phyloP scores from a whole-genome alignment of 2,797 vertebrate genomes.

The Knipowitschia caucasica region DNA sequence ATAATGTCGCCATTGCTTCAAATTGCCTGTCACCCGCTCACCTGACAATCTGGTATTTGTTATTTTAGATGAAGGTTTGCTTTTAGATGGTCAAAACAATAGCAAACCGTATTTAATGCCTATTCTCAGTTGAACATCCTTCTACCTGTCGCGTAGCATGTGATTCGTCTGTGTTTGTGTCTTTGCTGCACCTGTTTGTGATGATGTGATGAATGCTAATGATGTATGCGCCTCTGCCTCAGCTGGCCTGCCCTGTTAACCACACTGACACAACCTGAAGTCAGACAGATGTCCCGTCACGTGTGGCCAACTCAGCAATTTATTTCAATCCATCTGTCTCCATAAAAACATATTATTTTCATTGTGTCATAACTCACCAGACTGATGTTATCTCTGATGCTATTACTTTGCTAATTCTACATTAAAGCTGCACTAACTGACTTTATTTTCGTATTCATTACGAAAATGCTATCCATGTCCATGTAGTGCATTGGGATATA shows the following conservation, averaged over 20 bases:
- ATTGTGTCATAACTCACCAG: background rate
- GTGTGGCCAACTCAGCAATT: slow-evolving; percentile 30
- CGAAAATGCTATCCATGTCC: too few relatives aligned
- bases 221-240: slow-evolving; percentile 27
- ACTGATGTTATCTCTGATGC: background rate
- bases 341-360: background rate
- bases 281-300: slow-evolving; percentile 45
- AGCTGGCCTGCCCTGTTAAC: slow-evolving; percentile 43
- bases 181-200: slow-evolving; percentile 13
- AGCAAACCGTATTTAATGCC: background rate
- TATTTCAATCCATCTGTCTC: slow-evolving; percentile 20
- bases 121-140: slow-evolving; percentile 27
- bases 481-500: too few relatives aligned
- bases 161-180: slow-evolving; percentile 16
- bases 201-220: slow-evolving; percentile 47
- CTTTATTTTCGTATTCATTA: too few relatives aligned
- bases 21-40: too few relatives aligned
- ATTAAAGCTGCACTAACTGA: too few relatives aligned
- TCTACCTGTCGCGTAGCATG: slow-evolving; percentile 1
- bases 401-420: background rate
- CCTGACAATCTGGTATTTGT: too few relatives aligned
- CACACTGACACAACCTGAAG: slow-evolving; percentile 42
- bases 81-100: background rate
- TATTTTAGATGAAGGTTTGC: too few relatives aligned
- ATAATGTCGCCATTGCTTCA: too few relatives aligned